These are phyloP conservation scores for Alosa alosa DNA, from an alignment of 2,113 vertebrate genomes.

Conservation along the genomic window DNA sequence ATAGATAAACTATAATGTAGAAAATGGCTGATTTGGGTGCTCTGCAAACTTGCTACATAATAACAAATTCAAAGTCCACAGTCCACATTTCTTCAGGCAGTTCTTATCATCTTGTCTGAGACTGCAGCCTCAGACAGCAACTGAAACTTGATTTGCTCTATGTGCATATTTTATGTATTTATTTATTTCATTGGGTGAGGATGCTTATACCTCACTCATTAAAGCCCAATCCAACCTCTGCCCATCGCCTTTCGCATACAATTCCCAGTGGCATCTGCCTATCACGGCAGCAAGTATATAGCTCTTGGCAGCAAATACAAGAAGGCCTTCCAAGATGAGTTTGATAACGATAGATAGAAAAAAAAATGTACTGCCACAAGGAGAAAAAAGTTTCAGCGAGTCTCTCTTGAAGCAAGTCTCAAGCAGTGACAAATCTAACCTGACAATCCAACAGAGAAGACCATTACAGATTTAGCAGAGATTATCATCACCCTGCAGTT, in stretches of 20 bases:
- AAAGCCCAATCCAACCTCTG: neutral
- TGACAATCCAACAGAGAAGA: neutral
- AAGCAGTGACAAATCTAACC: neutral
- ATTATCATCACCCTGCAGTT: neutral
- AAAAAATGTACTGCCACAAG: neutral
- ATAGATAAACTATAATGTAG: too few relatives aligned
- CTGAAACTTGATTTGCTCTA: neutral
- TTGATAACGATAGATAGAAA: neutral
- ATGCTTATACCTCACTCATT: neutral
- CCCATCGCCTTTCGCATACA: neutral
- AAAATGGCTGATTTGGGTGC: neutral
- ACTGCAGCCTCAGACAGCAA: conserved; percentile 2
- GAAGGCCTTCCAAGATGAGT: neutral
- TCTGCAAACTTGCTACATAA: neutral
- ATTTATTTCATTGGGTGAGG: neutral
- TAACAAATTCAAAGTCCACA: neutral
- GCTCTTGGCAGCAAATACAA: neutral
- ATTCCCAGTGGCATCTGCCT: conserved; percentile 19
- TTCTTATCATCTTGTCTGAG: neutral
- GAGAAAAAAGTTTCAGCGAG: neutral
- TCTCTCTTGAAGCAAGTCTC: conserved; percentile 1
- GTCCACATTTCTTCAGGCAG: neutral
- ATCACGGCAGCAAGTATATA: conserved; percentile 27
- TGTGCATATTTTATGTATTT: neutral
- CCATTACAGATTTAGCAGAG: neutral